Percentiles rank a stretch among this genome's conserved stretches.
phyloP scores from a whole-genome alignment of 2,113 vertebrate species.

The Dipodomys merriami region DNA sequence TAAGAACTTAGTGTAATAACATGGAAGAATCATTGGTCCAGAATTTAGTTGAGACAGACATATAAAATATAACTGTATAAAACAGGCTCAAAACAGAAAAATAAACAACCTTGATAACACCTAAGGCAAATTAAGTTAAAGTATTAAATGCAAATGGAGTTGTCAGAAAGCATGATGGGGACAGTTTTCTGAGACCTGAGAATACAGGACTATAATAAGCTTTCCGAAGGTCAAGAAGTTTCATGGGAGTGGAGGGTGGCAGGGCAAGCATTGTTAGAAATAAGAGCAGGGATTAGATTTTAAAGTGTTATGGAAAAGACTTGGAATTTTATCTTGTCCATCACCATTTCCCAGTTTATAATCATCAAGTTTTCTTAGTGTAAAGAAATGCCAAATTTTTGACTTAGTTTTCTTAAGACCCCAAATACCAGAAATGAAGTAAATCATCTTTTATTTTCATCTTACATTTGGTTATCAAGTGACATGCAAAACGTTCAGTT shows the following conservation, averaged over 20 bases:
- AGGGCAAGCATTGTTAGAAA: neutral
- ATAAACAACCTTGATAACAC: neutral
- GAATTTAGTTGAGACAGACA: neutral
- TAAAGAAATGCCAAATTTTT: constrained; percentile 47
- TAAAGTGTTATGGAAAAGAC: constrained; percentile 6
- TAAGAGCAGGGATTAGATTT: neutral
- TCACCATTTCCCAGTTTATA: constrained; percentile 29
- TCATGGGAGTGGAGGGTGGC: neutral
- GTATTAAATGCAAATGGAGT: constrained; percentile 43
- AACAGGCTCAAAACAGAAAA: constrained; percentile 18
- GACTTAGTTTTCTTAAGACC: constrained; percentile 58
- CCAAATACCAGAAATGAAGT: constrained; percentile 64
- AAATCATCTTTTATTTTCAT: constrained; percentile 73
- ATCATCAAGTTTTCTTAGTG: neutral
- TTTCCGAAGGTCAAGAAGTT: constrained; percentile 17
- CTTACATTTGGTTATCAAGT: constrained; percentile 71
- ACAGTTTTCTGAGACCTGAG: constrained; percentile 10
- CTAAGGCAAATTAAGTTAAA: constrained; percentile 13
- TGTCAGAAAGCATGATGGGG: constrained; percentile 13
- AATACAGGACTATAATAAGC: neutral
- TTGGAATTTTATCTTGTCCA: neutral
- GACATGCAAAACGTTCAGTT: constrained; percentile 70
- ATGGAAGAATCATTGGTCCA: neutral
- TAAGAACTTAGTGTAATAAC: constrained; percentile 26
- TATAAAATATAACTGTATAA: neutral